Conservation (phyloP, 53 echinoderm and acorn worm genomes). For the Henricia sp. region DNA sequence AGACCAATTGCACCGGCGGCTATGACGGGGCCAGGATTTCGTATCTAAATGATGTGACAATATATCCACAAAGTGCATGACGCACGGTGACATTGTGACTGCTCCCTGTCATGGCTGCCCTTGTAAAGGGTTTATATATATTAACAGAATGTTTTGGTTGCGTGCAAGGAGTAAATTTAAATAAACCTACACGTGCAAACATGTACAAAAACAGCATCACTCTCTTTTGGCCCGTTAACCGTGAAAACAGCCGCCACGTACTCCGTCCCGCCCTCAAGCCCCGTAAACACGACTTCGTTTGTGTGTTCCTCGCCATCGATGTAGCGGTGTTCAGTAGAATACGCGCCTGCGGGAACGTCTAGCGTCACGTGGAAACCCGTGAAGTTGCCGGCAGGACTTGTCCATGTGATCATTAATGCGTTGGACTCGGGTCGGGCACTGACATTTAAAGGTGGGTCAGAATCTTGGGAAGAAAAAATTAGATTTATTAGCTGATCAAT, state of each 20-base stretch:
- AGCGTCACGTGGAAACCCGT: conserved; percentile 5
- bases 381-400: neutral
- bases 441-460: neutral
- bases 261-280: neutral
- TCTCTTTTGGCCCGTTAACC: conserved; percentile 29
- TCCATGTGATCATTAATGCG: conserved; percentile 8
- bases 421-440: neutral
- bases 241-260: conserved; percentile 4
- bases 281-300: neutral
- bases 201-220: neutral
- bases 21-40: no score
- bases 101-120: no score
- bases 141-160: no score
- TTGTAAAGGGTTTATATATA: no score
- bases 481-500: neutral
- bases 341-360: neutral
- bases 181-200: neutral
- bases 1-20: no score
- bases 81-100: no score
- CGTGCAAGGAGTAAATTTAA: neutral
- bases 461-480: neutral
- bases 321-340: neutral
- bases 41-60: no score
- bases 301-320: neutral
- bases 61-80: no score